Percentiles rank a stretch among this genome's conserved stretches.
Conservation (phyloP, 2,888 invertebrate species). For the Iselma pallidipennis region DNA sequence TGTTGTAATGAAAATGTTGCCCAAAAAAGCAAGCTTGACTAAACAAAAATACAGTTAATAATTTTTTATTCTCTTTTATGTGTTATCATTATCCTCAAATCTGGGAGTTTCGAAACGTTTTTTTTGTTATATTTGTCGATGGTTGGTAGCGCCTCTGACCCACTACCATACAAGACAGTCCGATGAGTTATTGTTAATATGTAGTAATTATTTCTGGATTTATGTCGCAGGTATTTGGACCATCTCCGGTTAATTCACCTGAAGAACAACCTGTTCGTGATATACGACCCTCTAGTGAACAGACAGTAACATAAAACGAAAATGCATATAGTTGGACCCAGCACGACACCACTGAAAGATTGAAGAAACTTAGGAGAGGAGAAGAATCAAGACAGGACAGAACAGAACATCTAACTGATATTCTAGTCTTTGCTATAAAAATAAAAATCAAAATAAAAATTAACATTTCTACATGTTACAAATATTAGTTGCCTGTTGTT, state of each 20-base stretch:
- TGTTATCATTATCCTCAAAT: constrained; percentile 6
- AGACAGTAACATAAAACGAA: constrained; percentile 39
- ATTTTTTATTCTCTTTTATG: not conserved
- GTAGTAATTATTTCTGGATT: constrained; percentile 44
- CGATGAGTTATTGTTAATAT: constrained; percentile 40
- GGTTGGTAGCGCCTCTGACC: not conserved
- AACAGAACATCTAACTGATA: constrained; percentile 10
- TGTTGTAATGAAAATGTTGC: not conserved
- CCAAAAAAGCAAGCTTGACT: not conserved
- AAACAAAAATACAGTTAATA: not conserved
- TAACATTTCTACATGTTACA: constrained; percentile 12
- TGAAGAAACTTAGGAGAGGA: constrained; percentile 4
- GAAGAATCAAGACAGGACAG: not conserved
- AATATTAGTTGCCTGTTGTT: constrained; percentile 18
- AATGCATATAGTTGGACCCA: constrained; percentile 27
- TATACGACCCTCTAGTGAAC: constrained; percentile 34
- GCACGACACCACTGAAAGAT: constrained; percentile 28
- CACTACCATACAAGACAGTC: constrained; percentile 18
- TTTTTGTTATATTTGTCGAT: not conserved
- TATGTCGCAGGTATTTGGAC: constrained; percentile 43
- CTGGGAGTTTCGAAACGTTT: too few relatives aligned
- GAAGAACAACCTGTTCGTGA: constrained; percentile 37
- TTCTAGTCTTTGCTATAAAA: constrained; percentile 10
- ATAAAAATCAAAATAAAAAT: constrained; percentile 15
- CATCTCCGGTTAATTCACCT: constrained; percentile 35